A percentile compares a stretch with the other conserved stretches of the same genome.
Conservation (phyloP, 2,113 vertebrate species). For the Rallus limicola region DNA sequence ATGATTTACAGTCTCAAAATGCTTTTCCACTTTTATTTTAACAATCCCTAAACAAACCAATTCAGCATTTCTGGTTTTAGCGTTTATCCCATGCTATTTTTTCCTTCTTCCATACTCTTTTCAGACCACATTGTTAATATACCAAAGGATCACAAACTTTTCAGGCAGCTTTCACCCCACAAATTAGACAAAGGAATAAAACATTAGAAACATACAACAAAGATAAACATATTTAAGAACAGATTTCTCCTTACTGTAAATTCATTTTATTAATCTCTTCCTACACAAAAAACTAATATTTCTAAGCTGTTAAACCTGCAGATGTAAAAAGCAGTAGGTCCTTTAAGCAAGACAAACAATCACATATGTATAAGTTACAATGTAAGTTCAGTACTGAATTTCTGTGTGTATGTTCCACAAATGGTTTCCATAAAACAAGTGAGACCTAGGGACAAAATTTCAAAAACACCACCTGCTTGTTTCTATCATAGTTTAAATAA, state of each 20-base stretch:
- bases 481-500: constrained; percentile 22
- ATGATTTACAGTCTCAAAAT: not conserved
- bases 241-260: not conserved
- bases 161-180: not conserved
- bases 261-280: not conserved
- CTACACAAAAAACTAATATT: not conserved
- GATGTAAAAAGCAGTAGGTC: not conserved
- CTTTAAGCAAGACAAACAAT: not conserved
- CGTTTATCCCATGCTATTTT: not conserved
- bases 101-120: not conserved
- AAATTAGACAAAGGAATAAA: not conserved
- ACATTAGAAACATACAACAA: not conserved
- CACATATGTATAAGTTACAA: not conserved
- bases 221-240: not conserved
- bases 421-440: not conserved
- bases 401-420: not conserved
- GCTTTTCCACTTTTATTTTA: not conserved
- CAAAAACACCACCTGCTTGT: constrained; percentile 28
- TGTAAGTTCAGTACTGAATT: not conserved
- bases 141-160: not conserved
- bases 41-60: not conserved
- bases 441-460: not conserved
- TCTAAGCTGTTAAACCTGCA: not conserved
- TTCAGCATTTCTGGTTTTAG: not conserved
- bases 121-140: not conserved